Percentiles rank a stretch among this genome's conserved stretches.
These are phyloP conservation scores for Myotis pilosus DNA, from an alignment of 2,797 vertebrate genomes.

Conservation along the genomic window DNA sequence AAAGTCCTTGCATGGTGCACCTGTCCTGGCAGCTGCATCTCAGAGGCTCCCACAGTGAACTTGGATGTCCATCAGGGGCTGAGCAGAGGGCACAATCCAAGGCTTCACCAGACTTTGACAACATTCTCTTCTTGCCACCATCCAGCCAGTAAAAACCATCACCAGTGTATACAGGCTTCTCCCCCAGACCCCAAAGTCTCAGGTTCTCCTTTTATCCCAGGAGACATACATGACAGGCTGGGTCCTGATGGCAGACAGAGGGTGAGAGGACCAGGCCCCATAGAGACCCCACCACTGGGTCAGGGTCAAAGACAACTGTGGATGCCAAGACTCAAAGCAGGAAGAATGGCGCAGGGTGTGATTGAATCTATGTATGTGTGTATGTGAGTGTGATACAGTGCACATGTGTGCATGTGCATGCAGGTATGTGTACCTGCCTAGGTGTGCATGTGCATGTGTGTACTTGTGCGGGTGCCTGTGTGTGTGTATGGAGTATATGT, in stretches of 20 bases:
- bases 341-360: not conserved
- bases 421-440: not conserved
- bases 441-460: not conserved
- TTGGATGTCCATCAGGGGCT: not conserved
- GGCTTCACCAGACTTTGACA: not conserved
- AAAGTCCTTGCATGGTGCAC: not conserved
- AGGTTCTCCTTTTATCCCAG: not conserved
- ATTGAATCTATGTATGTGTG: not conserved
- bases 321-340: not conserved
- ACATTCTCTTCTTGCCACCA: not conserved
- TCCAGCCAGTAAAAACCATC: not conserved
- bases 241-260: not conserved
- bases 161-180: not conserved
- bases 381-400: not conserved
- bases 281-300: not conserved
- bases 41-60: rapidly evolving
- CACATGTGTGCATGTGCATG: not conserved
- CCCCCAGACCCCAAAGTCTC: rapidly evolving
- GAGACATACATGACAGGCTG: not conserved
- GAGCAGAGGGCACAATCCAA: not conserved
- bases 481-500: not conserved
- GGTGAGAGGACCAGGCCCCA: not conserved
- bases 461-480: not conserved
- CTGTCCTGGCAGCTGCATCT: not conserved
- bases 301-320: not conserved